Conservation (phyloP, 2,797 vertebrate species). For the Anisognathus igniventris region DNA sequence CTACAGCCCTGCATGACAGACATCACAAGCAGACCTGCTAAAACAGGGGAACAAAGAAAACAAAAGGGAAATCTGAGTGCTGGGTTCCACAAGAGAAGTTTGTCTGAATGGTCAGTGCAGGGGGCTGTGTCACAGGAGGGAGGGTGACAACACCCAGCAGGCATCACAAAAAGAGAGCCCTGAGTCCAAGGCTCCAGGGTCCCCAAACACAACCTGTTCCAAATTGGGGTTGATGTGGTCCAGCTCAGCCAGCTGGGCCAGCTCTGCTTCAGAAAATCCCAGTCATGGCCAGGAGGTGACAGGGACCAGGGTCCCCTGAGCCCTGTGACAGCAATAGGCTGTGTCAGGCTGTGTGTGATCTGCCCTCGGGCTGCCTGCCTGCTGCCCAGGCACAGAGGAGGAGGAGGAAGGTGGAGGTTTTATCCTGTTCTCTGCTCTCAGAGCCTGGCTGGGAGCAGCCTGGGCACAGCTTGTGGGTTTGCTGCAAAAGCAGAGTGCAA, state of each 20-base stretch:
- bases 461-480: background rate
- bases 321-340: background rate
- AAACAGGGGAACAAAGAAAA: background rate
- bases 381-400: background rate
- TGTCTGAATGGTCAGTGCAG: rapidly evolving
- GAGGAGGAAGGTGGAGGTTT: background rate
- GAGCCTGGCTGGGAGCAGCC: background rate
- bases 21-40: background rate
- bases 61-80: background rate
- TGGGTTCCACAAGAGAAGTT: rapidly evolving
- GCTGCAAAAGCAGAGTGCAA: background rate
- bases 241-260: background rate
- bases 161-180: background rate
- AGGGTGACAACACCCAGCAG: rapidly evolving
- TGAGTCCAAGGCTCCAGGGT: background rate
- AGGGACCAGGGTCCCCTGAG: background rate
- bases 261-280: background rate
- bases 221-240: rapidly evolving
- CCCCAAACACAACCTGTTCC: rapidly evolving
- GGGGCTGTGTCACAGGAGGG: background rate
- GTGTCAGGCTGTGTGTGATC: rapidly evolving
- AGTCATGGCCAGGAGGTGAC: background rate
- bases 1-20: background rate
- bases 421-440: background rate
- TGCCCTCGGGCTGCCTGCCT: background rate